A percentile compares a stretch with the other conserved stretches of the same genome.
These are phyloP conservation scores for Bucorvus abyssinicus DNA, from an alignment of 2,797 vertebrate species.

Conservation along the genomic window DNA sequence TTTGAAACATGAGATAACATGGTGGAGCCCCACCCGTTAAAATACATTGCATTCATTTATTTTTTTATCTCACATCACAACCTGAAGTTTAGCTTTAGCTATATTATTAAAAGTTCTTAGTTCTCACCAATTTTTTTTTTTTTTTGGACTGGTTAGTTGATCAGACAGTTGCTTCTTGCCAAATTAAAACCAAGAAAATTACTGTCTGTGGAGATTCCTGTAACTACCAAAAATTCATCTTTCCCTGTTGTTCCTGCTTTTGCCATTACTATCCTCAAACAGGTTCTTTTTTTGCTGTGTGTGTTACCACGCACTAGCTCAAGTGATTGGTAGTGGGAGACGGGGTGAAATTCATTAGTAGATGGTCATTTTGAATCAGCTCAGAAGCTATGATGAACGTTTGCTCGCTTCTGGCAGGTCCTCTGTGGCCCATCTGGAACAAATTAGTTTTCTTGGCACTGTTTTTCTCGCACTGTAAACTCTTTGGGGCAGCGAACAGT, in stretches of 20 bases:
- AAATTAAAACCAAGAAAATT: background rate
- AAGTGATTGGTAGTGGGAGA: background rate
- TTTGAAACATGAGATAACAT: background rate
- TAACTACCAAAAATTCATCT: background rate
- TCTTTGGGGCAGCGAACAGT: slow-evolving; percentile 51
- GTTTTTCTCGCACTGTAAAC: slow-evolving; percentile 41
- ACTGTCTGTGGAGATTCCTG: background rate
- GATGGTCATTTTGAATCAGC: slow-evolving; percentile 55
- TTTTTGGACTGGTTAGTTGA: background rate
- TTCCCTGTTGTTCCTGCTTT: background rate
- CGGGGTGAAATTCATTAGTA: slow-evolving; percentile 42
- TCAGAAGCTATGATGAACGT: slow-evolving; percentile 41
- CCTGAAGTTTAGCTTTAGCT: background rate
- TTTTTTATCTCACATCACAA: background rate
- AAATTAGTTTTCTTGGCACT: slow-evolving; percentile 62
- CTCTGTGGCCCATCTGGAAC: slow-evolving; percentile 64
- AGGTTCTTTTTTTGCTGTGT: background rate
- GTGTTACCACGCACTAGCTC: background rate
- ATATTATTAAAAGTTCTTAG: background rate
- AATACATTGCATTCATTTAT: background rate
- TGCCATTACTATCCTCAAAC: background rate
- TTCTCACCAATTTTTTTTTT: background rate
- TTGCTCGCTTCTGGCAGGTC: slow-evolving; percentile 57
- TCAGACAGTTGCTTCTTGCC: background rate
- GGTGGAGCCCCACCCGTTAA: background rate